Percentiles rank a stretch among this genome's conserved stretches.
Conservation (phyloP, 1,140 invertebrate species). For the Physella acuta region DNA sequence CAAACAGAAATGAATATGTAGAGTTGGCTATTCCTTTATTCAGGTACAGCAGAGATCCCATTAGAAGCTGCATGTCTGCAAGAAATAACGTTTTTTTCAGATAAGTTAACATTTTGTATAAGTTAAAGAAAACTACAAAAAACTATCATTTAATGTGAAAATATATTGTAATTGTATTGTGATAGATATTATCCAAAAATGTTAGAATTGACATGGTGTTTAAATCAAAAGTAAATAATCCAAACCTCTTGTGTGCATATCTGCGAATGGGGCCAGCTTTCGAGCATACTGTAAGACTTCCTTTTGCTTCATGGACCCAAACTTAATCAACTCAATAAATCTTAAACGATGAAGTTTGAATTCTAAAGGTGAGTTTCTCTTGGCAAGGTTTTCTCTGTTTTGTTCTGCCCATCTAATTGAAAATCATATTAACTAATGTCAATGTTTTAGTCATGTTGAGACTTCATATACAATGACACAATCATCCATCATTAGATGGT, state of each 20-base stretch:
- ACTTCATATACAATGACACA: no score
- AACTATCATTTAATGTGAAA: no score
- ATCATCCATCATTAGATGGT: no score
- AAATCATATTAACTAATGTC: no score
- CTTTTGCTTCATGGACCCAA: conserved; percentile 69
- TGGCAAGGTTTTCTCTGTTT: conserved; percentile 54
- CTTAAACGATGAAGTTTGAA: conserved; percentile 81
- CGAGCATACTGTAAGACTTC: conserved; percentile 87
- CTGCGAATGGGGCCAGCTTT: conserved; percentile 82
- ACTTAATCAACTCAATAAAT: conserved; percentile 73
- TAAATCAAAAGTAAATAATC: no score
- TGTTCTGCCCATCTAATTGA: conserved; percentile 62
- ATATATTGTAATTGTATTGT: no score
- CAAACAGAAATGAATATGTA: conserved; percentile 78
- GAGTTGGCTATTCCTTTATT: conserved; percentile 77
- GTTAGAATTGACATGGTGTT: no score
- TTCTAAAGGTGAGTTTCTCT: conserved; percentile 72
- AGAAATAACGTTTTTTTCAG: not conserved
- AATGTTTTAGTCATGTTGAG: no score
- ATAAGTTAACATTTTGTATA: no score
- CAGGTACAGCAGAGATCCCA: conserved; percentile 84
- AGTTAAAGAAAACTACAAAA: no score
- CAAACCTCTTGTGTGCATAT: conserved; percentile 80
- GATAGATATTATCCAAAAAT: no score
- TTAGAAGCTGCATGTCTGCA: conserved; percentile 78